Conservation (phyloP, 2,113 vertebrate genomes). For the Microcebus lehilahytsara region DNA sequence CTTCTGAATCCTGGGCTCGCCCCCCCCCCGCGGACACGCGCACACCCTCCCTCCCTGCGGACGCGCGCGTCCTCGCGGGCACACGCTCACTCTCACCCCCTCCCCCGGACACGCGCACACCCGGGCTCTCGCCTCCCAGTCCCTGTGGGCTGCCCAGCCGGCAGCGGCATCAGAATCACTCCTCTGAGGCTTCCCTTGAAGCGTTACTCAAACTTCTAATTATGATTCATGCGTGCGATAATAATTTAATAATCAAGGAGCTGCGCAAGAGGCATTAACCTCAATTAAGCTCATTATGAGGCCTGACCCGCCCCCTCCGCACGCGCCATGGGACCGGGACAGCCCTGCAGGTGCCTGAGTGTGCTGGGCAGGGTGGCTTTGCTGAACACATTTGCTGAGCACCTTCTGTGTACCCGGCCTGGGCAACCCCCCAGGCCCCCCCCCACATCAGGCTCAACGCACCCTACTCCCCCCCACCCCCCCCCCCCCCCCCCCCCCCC, state of each 20-base stretch:
- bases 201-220: constrained; percentile 90
- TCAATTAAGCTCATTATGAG: constrained; percentile 94
- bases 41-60: not conserved
- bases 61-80: not conserved
- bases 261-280: constrained; percentile 92
- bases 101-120: not conserved
- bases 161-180: constrained; percentile 55
- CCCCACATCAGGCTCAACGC: too few relatives aligned
- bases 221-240: constrained; percentile 92
- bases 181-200: constrained; percentile 77
- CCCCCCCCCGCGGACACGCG: not conserved
- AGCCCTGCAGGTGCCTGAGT: not conserved
- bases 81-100: not conserved
- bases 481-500: too few relatives aligned
- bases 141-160: not conserved
- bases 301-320: constrained; percentile 82
- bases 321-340: not conserved
- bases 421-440: not conserved
- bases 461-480: not conserved
- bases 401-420: not conserved
- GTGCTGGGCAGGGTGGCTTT: too few relatives aligned
- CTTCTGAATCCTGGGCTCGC: not conserved
- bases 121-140: not conserved
- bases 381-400: not conserved
- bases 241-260: constrained; percentile 96